A percentile compares a stretch with the other conserved stretches of the same genome.
Conservation (phyloP, 2,797 vertebrate genomes). For the Zenarchopterus dispar region DNA sequence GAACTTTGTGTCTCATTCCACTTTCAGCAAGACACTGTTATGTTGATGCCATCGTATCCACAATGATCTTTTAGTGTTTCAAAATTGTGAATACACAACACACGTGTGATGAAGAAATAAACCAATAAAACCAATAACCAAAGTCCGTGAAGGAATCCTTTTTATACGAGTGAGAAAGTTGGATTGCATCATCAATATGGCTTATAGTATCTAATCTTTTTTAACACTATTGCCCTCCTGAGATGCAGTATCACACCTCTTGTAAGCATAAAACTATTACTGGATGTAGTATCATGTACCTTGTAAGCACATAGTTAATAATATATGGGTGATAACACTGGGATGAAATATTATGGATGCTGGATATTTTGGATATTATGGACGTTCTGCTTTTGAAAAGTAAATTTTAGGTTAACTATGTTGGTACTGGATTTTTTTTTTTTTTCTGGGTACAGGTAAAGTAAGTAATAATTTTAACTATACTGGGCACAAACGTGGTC, state of each 20-base stretch:
- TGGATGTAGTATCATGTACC: too few species aligned
- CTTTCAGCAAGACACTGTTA: too few species aligned
- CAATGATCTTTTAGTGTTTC: not conserved
- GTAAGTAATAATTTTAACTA: not conserved
- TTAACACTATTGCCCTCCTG: conserved; percentile 37
- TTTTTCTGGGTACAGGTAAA: too few species aligned
- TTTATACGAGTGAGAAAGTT: not conserved
- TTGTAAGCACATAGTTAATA: not conserved
- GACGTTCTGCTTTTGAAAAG: not conserved
- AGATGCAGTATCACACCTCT: conserved; percentile 19
- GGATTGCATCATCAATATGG: not conserved
- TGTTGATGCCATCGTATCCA: too few species aligned
- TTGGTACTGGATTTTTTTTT: not conserved
- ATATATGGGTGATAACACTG: conserved; percentile 45
- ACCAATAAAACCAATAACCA: not conserved
- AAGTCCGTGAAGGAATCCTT: not conserved
- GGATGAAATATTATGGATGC: conserved; percentile 14
- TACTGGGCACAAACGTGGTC: not conserved
- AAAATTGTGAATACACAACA: not conserved
- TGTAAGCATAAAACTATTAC: conserved; percentile 17
- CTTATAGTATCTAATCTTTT: conserved; percentile 19
- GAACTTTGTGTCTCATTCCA: not conserved
- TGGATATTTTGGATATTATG: conserved; percentile 2
- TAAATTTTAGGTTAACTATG: not conserved
- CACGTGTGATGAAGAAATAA: too few species aligned